Evolutionary conservation across 2,113 vertebrate species (phyloP).

Genomic region (Calcarius ornatus): DNA sequence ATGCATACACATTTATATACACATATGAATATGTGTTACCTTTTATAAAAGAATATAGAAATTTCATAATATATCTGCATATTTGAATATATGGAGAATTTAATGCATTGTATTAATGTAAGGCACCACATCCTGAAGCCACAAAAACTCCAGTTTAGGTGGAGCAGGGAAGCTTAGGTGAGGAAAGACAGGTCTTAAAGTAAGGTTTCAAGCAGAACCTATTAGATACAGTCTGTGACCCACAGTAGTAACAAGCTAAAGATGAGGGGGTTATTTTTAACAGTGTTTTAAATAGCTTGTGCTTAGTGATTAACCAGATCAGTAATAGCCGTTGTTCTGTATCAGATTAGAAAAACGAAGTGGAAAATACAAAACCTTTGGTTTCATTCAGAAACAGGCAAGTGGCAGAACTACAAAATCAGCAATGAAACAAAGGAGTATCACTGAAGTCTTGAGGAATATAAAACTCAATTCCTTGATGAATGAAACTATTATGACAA

Average conservation of each 20-base stretch:
- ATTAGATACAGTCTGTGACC: background rate
- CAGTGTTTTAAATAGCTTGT: background rate
- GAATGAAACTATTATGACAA: background rate
- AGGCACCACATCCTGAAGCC: background rate
- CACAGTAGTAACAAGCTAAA: background rate
- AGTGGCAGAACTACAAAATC: background rate
- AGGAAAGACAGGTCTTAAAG: background rate
- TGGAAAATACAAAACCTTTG: background rate
- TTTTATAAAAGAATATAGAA: background rate
- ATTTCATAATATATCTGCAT: background rate
- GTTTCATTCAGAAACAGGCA: background rate
- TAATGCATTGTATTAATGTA: background rate
- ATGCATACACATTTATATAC: background rate
- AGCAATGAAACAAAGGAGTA: background rate
- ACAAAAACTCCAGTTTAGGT: background rate
- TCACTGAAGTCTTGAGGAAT: background rate
- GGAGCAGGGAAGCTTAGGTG: background rate
- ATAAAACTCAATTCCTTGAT: background rate
- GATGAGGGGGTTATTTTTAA: background rate
- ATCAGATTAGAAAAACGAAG: background rate
- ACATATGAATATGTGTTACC: accelerated
- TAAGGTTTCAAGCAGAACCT: background rate
- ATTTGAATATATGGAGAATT: background rate
- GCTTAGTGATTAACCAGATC: background rate
- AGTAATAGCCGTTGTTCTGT: background rate